A percentile compares a stretch with the other conserved stretches of the same genome.
Evolutionary conservation across 1,140 invertebrate genomes (phyloP).

Genomic region (Pogonus chalceus): DNA sequence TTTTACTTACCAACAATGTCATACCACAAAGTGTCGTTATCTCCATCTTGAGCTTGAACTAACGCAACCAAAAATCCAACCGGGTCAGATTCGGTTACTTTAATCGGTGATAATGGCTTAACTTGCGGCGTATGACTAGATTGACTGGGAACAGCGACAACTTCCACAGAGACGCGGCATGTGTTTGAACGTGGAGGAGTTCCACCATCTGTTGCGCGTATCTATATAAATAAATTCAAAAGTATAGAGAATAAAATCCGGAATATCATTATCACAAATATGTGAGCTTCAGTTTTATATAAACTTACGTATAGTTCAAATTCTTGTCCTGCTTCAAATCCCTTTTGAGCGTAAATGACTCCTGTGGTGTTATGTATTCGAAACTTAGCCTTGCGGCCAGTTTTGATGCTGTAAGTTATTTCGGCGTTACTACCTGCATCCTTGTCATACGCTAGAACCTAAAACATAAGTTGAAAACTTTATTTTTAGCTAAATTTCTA

Average conservation of each 20-base stretch:
- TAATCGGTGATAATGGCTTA: conserved; percentile 49
- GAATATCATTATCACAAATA: too few relatives aligned
- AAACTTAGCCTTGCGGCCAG: conserved; percentile 62
- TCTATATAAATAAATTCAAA: conserved; percentile 36
- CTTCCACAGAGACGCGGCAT: conserved; percentile 59
- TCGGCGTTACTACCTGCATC: conserved; percentile 74
- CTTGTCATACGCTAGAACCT: conserved; percentile 78
- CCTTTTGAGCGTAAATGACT: conserved; percentile 59
- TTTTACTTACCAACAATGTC: conserved; percentile 70
- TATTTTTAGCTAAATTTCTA: too few relatives aligned
- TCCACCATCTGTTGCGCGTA: conserved; percentile 72
- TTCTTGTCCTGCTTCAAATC: conserved; percentile 60
- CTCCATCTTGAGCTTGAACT: conserved; percentile 71
- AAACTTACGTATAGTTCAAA: conserved; percentile 67
- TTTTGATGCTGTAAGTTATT: conserved; percentile 72
- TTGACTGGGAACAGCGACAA: conserved; percentile 44
- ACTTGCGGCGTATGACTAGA: conserved; percentile 54
- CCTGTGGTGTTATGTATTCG: conserved; percentile 71
- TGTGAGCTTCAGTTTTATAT: too few relatives aligned
- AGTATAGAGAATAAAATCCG: too few relatives aligned
- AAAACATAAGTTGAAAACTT: not conserved
- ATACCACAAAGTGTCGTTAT: conserved; percentile 79
- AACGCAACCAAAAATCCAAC: conserved; percentile 73
- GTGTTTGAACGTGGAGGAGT: conserved; percentile 54
- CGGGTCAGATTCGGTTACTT: conserved; percentile 74